A percentile compares a stretch with the other conserved stretches of the same genome.
Conservation (phyloP, 2,797 vertebrate species). For the Pteronotus mesoamericanus region DNA sequence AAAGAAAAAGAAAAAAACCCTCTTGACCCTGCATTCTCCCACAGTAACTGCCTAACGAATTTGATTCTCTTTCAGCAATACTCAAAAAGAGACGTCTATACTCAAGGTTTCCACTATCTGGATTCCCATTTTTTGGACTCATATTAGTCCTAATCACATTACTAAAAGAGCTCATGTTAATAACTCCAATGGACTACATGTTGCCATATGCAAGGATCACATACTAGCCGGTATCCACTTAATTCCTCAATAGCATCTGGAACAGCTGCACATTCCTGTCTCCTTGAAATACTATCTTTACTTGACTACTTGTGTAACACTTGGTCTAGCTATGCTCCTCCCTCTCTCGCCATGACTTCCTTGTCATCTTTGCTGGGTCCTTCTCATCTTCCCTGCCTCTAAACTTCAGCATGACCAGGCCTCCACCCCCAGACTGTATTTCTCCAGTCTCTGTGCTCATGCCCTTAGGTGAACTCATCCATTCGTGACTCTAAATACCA, state of each 20-base stretch:
- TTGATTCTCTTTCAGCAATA: not conserved
- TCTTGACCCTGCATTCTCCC: not conserved
- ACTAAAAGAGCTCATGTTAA: not conserved
- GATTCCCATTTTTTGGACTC: not conserved
- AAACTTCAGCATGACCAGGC: not conserved
- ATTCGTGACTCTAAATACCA: not conserved
- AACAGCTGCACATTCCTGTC: rapidly evolving
- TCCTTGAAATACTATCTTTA: not conserved
- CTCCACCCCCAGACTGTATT: not conserved
- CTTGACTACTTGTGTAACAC: not conserved
- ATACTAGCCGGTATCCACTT: not conserved
- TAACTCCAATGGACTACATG: not conserved
- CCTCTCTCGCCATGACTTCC: not conserved
- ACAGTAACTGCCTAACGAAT: not conserved
- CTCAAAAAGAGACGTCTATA: not conserved
- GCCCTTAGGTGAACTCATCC: not conserved
- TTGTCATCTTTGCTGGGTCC: not conserved
- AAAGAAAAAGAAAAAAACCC: not conserved
- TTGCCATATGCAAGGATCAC: not conserved
- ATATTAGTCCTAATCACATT: not conserved
- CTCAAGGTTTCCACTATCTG: not conserved
- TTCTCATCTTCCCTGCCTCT: not conserved
- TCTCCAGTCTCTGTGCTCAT: not conserved
- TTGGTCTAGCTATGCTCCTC: not conserved
- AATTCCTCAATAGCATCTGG: not conserved